Conservation (phyloP, 2,888 invertebrate species). For the Metalampra italica region DNA sequence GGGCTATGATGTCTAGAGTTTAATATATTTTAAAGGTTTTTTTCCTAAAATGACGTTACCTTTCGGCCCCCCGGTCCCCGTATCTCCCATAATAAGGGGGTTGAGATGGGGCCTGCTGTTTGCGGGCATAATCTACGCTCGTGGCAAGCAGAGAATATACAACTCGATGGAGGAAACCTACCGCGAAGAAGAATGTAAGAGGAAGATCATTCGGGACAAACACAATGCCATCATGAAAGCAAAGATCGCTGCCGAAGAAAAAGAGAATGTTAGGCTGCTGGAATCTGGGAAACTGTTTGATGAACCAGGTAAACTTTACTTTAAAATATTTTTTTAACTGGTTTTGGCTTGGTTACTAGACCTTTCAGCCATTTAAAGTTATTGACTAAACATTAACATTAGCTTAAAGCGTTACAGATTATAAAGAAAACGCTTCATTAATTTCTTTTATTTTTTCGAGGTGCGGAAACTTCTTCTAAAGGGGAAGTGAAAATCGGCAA, state of each 20-base stretch:
- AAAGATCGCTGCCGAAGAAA: slow-evolving; percentile 50
- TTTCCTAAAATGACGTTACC: slow-evolving; percentile 36
- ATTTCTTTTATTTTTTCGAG: no score
- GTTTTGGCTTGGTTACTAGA: no score
- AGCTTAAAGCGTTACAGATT: no score
- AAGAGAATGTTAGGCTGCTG: slow-evolving; percentile 36
- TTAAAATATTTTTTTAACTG: no score
- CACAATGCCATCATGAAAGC: slow-evolving; percentile 42
- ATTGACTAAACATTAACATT: no score
- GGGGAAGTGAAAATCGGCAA: no score
- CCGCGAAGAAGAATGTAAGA: slow-evolving; percentile 45
- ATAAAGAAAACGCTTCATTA: no score
- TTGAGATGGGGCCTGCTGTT: slow-evolving; percentile 48
- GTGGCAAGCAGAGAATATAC: slow-evolving; percentile 46
- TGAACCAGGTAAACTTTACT: slow-evolving; percentile 6
- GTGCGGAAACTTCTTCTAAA: no score
- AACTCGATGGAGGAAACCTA: slow-evolving; percentile 35
- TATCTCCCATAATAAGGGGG: slow-evolving; percentile 64
- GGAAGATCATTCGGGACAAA: slow-evolving; percentile 49
- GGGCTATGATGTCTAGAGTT: no score
- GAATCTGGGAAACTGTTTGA: slow-evolving; percentile 55
- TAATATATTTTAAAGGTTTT: no score
- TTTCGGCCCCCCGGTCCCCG: slow-evolving; percentile 52
- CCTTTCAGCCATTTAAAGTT: no score
- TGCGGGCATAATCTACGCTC: slow-evolving; percentile 57